These are phyloP conservation scores for Mohoua ochrocephala DNA, from an alignment of 2,113 vertebrate species.

Conservation along the genomic window DNA sequence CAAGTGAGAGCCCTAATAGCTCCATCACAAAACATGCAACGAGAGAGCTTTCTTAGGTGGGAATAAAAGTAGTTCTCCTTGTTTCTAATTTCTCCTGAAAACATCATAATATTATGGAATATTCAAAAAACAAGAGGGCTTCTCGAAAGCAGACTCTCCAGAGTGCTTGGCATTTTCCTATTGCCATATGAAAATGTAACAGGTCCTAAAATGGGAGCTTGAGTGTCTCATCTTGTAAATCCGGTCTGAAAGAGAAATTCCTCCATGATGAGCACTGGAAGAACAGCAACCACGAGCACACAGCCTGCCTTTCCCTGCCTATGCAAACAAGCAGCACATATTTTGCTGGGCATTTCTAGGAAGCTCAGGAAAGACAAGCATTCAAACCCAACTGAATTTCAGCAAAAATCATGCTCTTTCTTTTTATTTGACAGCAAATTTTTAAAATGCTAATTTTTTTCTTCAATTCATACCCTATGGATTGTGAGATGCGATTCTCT, in stretches of 20 bases:
- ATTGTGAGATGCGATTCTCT: neutral
- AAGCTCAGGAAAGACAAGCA: neutral
- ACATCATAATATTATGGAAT: neutral
- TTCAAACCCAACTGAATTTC: neutral
- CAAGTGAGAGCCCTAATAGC: neutral
- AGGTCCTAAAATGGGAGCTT: neutral
- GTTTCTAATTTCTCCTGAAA: neutral
- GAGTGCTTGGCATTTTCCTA: neutral
- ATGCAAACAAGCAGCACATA: neutral
- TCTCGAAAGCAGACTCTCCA: neutral
- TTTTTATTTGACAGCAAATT: neutral
- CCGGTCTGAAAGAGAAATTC: neutral
- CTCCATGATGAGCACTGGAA: neutral
- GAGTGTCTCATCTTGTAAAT: neutral
- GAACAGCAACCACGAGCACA: neutral
- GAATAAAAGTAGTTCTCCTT: neutral
- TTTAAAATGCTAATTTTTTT: neutral
- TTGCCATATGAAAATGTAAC: neutral
- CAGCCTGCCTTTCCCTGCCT: rapidly evolving
- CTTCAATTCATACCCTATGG: neutral
- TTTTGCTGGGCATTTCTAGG: neutral
- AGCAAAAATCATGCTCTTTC: neutral
- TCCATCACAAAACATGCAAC: neutral
- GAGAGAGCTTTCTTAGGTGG: neutral
- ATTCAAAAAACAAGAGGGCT: neutral